Base-by-base conservation (phyloP, 1,140 invertebrate species). In the Coptotermes formosanus region DNA sequence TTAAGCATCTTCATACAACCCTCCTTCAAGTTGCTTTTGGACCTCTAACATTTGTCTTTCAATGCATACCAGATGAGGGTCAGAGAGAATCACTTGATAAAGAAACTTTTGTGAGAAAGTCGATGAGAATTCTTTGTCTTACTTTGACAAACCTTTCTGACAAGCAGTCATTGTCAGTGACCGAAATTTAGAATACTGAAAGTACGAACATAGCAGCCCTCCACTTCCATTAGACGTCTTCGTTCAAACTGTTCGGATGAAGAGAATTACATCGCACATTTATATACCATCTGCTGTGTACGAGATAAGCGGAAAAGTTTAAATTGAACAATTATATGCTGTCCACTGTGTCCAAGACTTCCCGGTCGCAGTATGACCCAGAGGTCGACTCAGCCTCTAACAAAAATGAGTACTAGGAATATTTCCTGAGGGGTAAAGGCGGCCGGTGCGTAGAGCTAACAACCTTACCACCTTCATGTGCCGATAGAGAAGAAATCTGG, bases 111-210 rank as follows among this genome's bases (percentile, higher is more conserved):
- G 64, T 75, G 25, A 75, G 25, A 75, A 75, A 75, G 64, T 75
- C 64, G 64, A 75, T 75, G 64, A 75, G n/a, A 3, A 75, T 75
- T 30, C 64, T 75, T 75, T 75, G 25, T n/a, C 64, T 75, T 75
- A n/a, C 64, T 75, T 30, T 30, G n/a, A 75, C 64, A 75, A 30
- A 0, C 64, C 64, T 75, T 75, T 75, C 3, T 75, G 25, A 75
- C 64, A 75, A 75, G 64, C n/a, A 75, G 64, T 75, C 64, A n/a
- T 75, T n/a, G 64, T 75, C 64, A 75, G 25, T 75, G 64, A 75
- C n/a, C 64, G 64, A 25, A 75, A 75, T 75, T 75, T 30, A 75
- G 4, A 75, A 75, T 25, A 75, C 25, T 12, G 25, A 21, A 64
- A 64, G 25, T 21, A 64, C 11, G 25, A 30, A 30, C 64, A 75